Percentiles rank a stretch among this genome's conserved stretches.
These are phyloP conservation scores for Eremophila alpestris DNA, from an alignment of 2,797 vertebrate genomes.

Conservation along the genomic window DNA sequence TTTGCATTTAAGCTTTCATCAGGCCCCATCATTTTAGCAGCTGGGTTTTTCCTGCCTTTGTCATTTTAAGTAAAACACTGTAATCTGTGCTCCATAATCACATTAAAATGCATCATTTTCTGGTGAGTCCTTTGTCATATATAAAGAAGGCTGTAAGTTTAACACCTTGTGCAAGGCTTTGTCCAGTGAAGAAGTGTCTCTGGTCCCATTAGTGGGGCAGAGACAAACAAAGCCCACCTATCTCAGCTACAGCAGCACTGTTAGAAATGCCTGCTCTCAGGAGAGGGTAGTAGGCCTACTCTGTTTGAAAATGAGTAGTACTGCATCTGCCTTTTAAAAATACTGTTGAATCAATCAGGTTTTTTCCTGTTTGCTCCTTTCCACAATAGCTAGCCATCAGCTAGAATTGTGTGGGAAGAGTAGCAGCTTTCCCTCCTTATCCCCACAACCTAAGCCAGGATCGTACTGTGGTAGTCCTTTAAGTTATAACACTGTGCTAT, in stretches of 20 bases:
- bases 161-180: neutral
- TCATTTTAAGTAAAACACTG: neutral
- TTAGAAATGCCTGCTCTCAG: neutral
- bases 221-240: neutral
- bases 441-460: neutral
- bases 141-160: neutral
- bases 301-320: neutral
- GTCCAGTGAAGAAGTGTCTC: neutral
- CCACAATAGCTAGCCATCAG: neutral
- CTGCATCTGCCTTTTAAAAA: neutral
- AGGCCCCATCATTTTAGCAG: neutral
- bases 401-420: neutral
- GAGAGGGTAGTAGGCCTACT: neutral
- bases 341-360: fast-evolving
- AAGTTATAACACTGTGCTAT: neutral
- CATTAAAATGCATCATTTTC: neutral
- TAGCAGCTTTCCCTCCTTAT: neutral
- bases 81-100: neutral
- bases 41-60: neutral
- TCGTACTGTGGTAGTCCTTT: neutral
- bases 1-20: neutral
- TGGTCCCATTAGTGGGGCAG: neutral
- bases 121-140: neutral
- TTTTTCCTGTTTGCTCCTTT: neutral
- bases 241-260: neutral